Evolutionary conservation across 2,797 vertebrate species (phyloP).

Genomic region (Aselliscus stoliczkanus): DNA sequence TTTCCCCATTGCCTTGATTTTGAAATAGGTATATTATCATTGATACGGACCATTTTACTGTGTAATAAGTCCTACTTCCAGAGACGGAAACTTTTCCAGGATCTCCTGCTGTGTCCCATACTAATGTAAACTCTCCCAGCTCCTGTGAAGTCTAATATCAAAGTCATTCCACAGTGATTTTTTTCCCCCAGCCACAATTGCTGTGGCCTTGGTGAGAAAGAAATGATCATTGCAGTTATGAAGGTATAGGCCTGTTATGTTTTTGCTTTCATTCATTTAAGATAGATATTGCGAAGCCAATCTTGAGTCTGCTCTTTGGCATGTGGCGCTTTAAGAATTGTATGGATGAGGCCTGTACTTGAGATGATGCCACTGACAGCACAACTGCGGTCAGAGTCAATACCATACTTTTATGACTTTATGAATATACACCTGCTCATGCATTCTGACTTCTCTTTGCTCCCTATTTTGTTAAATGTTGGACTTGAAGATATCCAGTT

Average conservation of each 20-base stretch:
- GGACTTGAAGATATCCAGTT: neutral
- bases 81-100: neutral
- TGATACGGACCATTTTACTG: neutral
- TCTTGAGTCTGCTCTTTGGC: neutral
- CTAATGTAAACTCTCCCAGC: neutral
- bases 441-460: neutral
- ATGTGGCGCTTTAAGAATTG: neutral
- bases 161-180: neutral
- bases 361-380: neutral
- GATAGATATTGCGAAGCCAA: no score
- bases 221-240: neutral
- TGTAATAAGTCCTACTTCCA: neutral
- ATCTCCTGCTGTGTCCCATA: neutral
- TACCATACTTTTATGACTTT: neutral
- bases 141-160: neutral
- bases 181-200: neutral
- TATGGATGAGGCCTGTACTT: neutral
- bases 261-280: neutral
- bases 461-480: neutral
- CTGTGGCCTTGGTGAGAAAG: neutral
- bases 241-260: neutral
- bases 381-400: neutral
- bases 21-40: neutral
- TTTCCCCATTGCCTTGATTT: neutral
- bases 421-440: neutral